These are phyloP conservation scores for Saccostrea cuccullata DNA, from an alignment of 1,140 invertebrate genomes.

Conservation along the genomic window DNA sequence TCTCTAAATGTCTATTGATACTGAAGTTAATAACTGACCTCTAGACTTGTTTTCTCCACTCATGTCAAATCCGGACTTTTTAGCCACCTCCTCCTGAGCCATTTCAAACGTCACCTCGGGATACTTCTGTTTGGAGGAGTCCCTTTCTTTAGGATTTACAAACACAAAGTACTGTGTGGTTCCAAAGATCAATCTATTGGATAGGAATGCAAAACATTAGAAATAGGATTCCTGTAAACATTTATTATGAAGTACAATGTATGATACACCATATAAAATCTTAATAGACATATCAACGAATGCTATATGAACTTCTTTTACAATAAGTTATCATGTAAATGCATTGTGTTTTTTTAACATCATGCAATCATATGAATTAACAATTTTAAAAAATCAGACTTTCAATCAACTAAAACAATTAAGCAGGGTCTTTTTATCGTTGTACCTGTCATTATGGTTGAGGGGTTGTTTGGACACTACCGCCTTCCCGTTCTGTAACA, in stretches of 20 bases:
- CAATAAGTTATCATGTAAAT: no score
- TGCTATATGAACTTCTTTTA: no score
- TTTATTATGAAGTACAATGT: neutral
- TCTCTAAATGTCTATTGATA: no score
- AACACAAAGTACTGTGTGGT: slow-evolving; percentile 83
- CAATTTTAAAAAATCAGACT: no score
- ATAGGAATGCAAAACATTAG: neutral
- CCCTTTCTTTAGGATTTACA: slow-evolving; percentile 78
- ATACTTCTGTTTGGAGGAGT: slow-evolving; percentile 73
- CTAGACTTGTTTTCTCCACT: slow-evolving; percentile 74
- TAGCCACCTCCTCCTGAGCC: slow-evolving; percentile 83
- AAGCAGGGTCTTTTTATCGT: neutral
- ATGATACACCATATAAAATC: no score
- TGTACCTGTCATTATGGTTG: slow-evolving; percentile 82
- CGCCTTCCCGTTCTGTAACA: slow-evolving; percentile 81
- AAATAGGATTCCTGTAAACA: no score
- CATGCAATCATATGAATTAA: no score
- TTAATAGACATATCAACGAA: no score
- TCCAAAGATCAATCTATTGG: slow-evolving; percentile 81
- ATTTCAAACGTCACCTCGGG: slow-evolving; percentile 81
- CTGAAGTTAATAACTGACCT: slow-evolving; percentile 62
- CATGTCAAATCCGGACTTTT: slow-evolving; percentile 80
- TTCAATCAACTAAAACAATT: no score
- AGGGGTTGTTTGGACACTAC: slow-evolving; percentile 79
- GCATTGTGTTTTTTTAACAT: no score